Conservation (phyloP, 2,888 invertebrate species). For the Allacma fusca region DNA sequence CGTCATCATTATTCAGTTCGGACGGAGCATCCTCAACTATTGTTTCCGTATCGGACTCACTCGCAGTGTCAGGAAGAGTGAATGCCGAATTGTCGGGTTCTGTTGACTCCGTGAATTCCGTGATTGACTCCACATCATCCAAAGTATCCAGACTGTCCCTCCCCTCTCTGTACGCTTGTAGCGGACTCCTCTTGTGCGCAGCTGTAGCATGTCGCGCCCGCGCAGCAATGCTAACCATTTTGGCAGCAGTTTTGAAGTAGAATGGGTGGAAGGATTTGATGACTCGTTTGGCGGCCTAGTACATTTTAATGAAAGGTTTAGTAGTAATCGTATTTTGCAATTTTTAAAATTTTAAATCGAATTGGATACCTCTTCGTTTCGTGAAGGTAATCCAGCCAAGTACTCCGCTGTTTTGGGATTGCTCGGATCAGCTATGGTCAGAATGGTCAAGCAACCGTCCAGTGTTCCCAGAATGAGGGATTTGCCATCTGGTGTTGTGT, state of each 20-base stretch:
- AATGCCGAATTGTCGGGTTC: slow-evolving; percentile 29
- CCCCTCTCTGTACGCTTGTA: background rate
- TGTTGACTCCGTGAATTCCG: slow-evolving; percentile 36
- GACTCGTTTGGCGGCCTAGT: slow-evolving; percentile 54
- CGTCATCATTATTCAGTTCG: slow-evolving; percentile 24
- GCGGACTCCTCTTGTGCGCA: background rate
- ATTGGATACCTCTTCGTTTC: slow-evolving; percentile 71
- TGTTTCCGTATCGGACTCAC: slow-evolving; percentile 25
- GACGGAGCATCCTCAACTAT: slow-evolving; percentile 30
- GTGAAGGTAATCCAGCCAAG: slow-evolving; percentile 73
- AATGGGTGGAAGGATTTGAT: slow-evolving; percentile 51
- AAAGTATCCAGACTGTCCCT: background rate
- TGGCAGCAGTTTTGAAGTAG: slow-evolving; percentile 58
- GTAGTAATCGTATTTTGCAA: too few species aligned
- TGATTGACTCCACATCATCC: slow-evolving; percentile 25
- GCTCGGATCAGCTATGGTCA: slow-evolving; percentile 78
- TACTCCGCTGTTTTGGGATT: slow-evolving; percentile 74
- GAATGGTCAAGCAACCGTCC: slow-evolving; percentile 87
- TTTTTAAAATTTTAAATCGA: background rate
- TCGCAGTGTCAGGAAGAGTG: slow-evolving; percentile 35
- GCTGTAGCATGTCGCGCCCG: slow-evolving; percentile 46
- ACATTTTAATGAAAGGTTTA: too few species aligned
- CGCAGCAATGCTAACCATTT: slow-evolving; percentile 57
- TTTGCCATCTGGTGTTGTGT: slow-evolving; percentile 83
- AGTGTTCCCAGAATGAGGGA: slow-evolving; percentile 88